A percentile compares a stretch with the other conserved stretches of the same genome.
Evolutionary conservation across 2,888 invertebrate species (phyloP).

Genomic region (Melanargia galathea): DNA sequence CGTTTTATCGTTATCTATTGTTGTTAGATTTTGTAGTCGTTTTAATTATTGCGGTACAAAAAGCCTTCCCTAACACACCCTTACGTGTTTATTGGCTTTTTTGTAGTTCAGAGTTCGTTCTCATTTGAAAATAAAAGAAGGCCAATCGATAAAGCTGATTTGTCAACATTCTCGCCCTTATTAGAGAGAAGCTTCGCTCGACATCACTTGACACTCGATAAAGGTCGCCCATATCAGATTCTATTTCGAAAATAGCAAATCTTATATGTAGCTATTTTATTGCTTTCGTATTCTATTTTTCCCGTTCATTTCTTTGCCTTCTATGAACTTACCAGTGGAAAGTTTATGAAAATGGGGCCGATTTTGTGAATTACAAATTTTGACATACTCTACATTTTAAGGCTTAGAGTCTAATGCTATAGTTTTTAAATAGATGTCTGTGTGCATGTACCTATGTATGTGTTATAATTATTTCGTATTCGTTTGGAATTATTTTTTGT

Average conservation of each 20-base stretch:
- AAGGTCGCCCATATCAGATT: slow-evolving; percentile 4
- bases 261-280: neutral
- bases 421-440: too few species aligned
- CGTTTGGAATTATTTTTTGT: too few species aligned
- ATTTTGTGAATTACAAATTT: too few species aligned
- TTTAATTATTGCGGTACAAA: neutral
- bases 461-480: too few species aligned
- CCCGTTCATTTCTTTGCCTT: neutral
- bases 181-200: neutral
- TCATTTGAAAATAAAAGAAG: neutral
- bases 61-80: neutral
- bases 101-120: neutral
- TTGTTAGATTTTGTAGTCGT: neutral
- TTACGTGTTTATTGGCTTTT: neutral
- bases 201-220: slow-evolving; percentile 10
- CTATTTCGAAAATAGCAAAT: slow-evolving; percentile 3
- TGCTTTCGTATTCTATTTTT: neutral
- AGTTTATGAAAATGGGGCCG: too few species aligned
- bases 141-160: slow-evolving; percentile 13
- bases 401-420: too few species aligned
- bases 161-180: neutral
- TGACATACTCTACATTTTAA: too few species aligned
- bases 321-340: too few species aligned
- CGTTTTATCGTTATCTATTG: neutral
- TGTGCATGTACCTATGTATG: too few species aligned